These are phyloP conservation scores for Onthophagus taurus DNA, from an alignment of 1,140 invertebrate species.

Conservation along the genomic window DNA sequence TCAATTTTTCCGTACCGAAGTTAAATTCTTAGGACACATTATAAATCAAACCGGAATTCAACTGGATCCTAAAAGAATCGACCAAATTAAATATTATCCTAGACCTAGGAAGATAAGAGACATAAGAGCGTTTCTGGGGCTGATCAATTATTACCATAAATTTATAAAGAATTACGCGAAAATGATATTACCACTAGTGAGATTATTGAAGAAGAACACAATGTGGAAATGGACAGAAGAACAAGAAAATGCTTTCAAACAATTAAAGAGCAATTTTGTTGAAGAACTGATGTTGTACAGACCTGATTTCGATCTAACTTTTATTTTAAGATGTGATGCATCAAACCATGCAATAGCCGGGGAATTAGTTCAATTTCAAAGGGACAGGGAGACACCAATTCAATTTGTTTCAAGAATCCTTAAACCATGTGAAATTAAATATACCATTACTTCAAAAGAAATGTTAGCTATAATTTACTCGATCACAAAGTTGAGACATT, in stretches of 20 bases:
- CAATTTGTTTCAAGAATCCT: not conserved
- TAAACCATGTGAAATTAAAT: not conserved
- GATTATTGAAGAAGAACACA: not conserved
- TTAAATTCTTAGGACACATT: slow-evolving; percentile 1
- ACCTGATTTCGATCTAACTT: slow-evolving; percentile 16
- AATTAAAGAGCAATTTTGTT: slow-evolving; percentile 1
- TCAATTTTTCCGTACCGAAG: not conserved
- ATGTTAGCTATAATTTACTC: not conserved
- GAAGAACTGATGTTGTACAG: slow-evolving; percentile 4
- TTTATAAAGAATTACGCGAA: not conserved
- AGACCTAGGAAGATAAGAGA: not conserved
- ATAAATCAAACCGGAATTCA: not conserved
- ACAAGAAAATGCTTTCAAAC: slow-evolving; percentile 8
- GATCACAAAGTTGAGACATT: not conserved
- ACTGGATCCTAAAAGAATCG: not conserved
- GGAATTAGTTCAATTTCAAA: not conserved
- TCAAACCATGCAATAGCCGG: not conserved
- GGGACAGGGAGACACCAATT: not conserved
- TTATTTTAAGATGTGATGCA: slow-evolving; percentile 6
- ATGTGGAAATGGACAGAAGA: not conserved
- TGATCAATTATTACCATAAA: not conserved
- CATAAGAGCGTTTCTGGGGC: not conserved
- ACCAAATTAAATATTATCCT: not conserved
- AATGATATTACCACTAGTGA: not conserved
- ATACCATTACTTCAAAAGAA: not conserved